A percentile compares a stretch with the other conserved stretches of the same genome.
These are phyloP conservation scores for Anoncus sp. DNA, from an alignment of 2,888 invertebrate genomes.

Conservation along the genomic window DNA sequence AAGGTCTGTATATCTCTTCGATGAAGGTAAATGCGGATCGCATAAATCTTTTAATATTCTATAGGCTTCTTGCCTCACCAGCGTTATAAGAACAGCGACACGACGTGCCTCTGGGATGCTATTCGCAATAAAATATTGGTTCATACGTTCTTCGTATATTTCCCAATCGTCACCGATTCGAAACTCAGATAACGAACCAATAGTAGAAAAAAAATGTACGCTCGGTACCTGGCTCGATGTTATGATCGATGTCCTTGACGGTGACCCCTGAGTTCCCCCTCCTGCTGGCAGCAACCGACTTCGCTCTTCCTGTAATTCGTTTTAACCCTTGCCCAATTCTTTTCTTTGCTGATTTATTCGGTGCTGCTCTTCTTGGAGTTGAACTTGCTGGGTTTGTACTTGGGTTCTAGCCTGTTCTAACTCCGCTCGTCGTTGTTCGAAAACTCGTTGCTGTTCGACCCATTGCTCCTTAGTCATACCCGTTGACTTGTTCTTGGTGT, in stretches of 20 bases:
- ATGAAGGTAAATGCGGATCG: constrained; percentile 62
- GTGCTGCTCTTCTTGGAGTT: too few species aligned
- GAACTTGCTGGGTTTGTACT: neutral
- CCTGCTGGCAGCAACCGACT: too few species aligned
- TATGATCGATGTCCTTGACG: neutral
- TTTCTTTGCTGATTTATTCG: neutral
- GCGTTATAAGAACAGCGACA: constrained; percentile 64
- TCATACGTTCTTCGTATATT: constrained; percentile 62
- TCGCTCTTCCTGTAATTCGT: too few species aligned
- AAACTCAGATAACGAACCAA: constrained; percentile 56
- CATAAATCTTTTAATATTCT: constrained; percentile 64
- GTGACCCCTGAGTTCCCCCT: too few species aligned
- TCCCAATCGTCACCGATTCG: constrained; percentile 61
- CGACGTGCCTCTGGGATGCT: constrained; percentile 60
- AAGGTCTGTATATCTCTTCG: constrained; percentile 59
- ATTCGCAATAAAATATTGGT: constrained; percentile 64
- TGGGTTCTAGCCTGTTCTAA: neutral
- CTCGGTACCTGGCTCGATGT: constrained; percentile 16
- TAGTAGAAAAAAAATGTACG: constrained; percentile 29
- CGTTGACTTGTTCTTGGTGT: too few species aligned
- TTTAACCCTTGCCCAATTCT: neutral
- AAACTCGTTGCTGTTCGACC: neutral
- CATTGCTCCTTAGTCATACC: too few species aligned
- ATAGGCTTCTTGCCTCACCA: constrained; percentile 64
- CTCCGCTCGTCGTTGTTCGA: neutral